These are phyloP conservation scores for Salvelinus namaycush DNA, from an alignment of 2,113 vertebrate genomes.

Conservation along the genomic window DNA sequence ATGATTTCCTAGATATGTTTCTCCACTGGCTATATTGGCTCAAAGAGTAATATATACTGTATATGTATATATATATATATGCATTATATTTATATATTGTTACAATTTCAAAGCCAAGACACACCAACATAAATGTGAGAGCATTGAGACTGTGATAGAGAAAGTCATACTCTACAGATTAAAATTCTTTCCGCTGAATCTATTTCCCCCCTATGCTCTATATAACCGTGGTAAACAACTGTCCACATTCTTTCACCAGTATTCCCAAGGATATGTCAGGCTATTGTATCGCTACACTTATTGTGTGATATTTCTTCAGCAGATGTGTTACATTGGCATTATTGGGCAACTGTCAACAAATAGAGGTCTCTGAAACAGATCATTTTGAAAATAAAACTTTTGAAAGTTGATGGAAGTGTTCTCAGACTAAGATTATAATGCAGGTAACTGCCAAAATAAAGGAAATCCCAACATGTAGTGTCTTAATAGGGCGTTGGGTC, in stretches of 20 bases:
- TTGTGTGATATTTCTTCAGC: background rate
- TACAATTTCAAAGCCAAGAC: too few species aligned
- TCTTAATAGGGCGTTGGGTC: too few species aligned
- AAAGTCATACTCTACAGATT: background rate
- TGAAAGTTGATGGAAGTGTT: background rate
- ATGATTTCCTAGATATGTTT: too few species aligned
- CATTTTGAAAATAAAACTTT: background rate
- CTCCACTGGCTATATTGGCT: too few species aligned
- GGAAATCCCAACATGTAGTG: too few species aligned
- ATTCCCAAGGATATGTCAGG: background rate
- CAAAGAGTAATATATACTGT: too few species aligned
- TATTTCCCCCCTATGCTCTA: background rate
- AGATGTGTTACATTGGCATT: background rate
- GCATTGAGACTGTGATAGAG: background rate
- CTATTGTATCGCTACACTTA: background rate
- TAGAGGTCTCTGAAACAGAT: background rate
- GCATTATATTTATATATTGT: too few species aligned
- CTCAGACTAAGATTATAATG: too few species aligned
- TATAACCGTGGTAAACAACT: background rate
- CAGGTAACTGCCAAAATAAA: too few species aligned
- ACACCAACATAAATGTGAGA: background rate
- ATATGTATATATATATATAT: too few species aligned
- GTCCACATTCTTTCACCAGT: background rate
- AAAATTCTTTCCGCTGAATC: background rate
- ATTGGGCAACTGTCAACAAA: background rate